Evolutionary conservation across 2,888 invertebrate genomes (phyloP).

Genomic region (Drosophila testacea): DNA sequence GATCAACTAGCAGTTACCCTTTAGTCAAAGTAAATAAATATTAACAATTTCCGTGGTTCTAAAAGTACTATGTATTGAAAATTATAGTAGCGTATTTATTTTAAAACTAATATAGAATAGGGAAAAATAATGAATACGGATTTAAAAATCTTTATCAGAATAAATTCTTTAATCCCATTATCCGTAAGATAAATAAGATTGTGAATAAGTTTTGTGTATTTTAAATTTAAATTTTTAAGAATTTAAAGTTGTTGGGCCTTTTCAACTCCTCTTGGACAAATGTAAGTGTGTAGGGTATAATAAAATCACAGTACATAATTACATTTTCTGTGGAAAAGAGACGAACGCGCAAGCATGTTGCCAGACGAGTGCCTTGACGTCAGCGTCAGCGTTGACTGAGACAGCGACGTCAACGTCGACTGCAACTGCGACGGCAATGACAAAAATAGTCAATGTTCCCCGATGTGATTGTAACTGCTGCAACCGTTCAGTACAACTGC

Average conservation of each 20-base stretch:
- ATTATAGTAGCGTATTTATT: no score
- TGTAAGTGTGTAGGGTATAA: slow-evolving; percentile 34
- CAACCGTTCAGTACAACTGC: slow-evolving; percentile 51
- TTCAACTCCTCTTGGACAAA: not conserved
- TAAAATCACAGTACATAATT: slow-evolving; percentile 61
- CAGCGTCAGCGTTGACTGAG: slow-evolving; percentile 14
- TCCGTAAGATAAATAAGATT: no score
- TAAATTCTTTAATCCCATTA: no score
- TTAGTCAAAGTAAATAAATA: not conserved
- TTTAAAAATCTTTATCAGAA: no score
- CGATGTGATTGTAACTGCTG: slow-evolving; percentile 32
- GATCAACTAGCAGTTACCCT: slow-evolving; percentile 4
- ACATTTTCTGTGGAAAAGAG: slow-evolving; percentile 68
- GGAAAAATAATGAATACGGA: no score
- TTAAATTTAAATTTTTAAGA: no score
- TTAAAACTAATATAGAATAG: no score
- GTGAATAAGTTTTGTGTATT: no score
- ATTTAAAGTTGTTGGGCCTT: not conserved
- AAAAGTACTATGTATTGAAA: no score
- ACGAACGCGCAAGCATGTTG: slow-evolving; percentile 67
- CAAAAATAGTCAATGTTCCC: slow-evolving; percentile 68
- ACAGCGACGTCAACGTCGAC: slow-evolving; percentile 6
- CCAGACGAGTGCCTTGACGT: slow-evolving; percentile 62
- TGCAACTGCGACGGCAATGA: slow-evolving; percentile 37
- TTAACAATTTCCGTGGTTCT: no score